Conservation (phyloP, 2,888 invertebrate species). For the Idaea straminata region DNA sequence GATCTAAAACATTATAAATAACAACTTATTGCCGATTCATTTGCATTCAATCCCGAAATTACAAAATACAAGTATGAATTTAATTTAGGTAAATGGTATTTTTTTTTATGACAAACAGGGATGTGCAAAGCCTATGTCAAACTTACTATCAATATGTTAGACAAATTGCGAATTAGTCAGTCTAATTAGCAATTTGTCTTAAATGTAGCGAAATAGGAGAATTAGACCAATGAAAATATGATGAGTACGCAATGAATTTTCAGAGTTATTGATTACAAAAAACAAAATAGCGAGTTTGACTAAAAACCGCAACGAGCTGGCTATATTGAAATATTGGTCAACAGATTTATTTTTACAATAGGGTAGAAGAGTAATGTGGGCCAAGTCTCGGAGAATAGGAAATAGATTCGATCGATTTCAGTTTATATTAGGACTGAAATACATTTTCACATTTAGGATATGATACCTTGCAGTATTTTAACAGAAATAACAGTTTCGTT, state of each 20-base stretch:
- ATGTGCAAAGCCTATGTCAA: too few relatives aligned
- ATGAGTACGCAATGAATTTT: neutral
- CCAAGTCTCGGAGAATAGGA: neutral
- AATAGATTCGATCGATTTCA: neutral
- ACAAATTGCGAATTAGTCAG: too few relatives aligned
- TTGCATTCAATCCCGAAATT: neutral
- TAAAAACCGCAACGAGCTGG: neutral
- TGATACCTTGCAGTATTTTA: too few relatives aligned
- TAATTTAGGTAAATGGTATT: too few relatives aligned
- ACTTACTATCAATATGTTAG: too few relatives aligned
- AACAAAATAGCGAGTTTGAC: neutral
- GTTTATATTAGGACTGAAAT: neutral
- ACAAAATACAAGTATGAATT: too few relatives aligned
- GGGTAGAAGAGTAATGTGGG: neutral
- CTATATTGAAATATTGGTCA: neutral
- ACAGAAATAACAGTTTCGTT: too few relatives aligned
- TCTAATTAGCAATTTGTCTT: too few relatives aligned
- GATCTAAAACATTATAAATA: slow-evolving; percentile 41
- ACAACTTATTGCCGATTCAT: neutral
- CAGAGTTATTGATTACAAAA: neutral
- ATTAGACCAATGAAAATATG: too few relatives aligned
- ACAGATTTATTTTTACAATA: neutral
- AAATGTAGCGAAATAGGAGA: too few relatives aligned
- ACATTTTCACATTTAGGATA: neutral
- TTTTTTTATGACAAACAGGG: too few relatives aligned